Percentiles rank a stretch among this genome's conserved stretches.
phyloP scores from a whole-genome alignment of 30 jellyfish, hydroid and myxozoan genomes.

The Hydra vulgaris region DNA sequence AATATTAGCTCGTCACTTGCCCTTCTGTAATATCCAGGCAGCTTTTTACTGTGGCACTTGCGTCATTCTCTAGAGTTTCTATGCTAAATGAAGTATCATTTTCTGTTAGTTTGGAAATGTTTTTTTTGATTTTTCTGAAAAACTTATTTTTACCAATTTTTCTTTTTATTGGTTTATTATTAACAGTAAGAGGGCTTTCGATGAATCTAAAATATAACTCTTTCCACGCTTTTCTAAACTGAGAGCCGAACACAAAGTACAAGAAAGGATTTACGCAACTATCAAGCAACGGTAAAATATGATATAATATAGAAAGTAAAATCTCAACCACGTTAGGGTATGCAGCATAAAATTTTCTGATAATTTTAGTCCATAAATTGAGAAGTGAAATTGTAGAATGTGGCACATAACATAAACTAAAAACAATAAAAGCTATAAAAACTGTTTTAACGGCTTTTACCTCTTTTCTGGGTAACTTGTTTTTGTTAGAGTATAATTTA shows the following conservation, averaged over 20 bases:
- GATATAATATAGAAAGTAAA: not conserved
- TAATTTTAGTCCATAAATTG: constrained; percentile 5
- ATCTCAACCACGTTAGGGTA: constrained; percentile 14
- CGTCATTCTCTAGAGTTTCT: too few relatives aligned
- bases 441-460: constrained; percentile 13
- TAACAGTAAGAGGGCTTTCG: not conserved
- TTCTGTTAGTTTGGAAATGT: too few relatives aligned
- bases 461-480: not conserved
- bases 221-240: constrained; percentile 15
- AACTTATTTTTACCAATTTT: too few relatives aligned
- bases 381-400: constrained; percentile 9
- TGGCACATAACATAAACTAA: constrained; percentile 18
- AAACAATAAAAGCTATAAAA: constrained; percentile 15
- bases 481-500: not conserved
- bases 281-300: constrained; percentile 9
- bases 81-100: too few relatives aligned
- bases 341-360: not conserved
- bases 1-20: too few relatives aligned
- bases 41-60: too few relatives aligned
- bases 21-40: too few relatives aligned
- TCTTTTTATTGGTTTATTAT: too few relatives aligned
- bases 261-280: constrained; percentile 29
- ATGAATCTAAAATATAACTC: not conserved
- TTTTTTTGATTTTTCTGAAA: too few relatives aligned
- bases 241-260: constrained; percentile 18